A percentile compares a stretch with the other conserved stretches of the same genome.
phyloP scores from a whole-genome alignment of 1,140 invertebrate species.

The Sycobia sp. region DNA sequence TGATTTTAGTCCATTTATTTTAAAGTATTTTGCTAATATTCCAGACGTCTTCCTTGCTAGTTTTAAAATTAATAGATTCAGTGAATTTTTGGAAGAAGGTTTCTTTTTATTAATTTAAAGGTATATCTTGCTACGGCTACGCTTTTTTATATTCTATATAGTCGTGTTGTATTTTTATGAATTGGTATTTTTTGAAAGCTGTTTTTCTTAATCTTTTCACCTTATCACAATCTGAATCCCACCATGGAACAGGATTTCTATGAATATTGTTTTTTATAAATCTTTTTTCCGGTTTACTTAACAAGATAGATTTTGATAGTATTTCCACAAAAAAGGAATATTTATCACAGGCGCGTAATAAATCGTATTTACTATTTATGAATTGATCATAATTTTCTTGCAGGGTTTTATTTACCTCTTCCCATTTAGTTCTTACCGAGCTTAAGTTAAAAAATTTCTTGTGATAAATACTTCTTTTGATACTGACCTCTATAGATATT shows the following conservation, averaged over 20 bases:
- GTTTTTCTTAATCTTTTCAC: no score
- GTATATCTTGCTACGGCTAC: neutral
- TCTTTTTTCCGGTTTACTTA: neutral
- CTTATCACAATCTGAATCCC: no score
- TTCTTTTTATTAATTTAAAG: neutral
- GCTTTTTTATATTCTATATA: neutral
- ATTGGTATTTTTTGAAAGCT: neutral
- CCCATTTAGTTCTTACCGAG: no score
- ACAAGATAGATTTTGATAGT: no score
- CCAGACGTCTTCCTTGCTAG: neutral
- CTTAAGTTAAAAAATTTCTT: neutral
- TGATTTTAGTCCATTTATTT: conserved; percentile 14
- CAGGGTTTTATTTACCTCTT: no score
- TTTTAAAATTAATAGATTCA: no score
- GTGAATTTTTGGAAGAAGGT: neutral
- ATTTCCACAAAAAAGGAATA: no score
- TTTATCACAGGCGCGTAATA: no score
- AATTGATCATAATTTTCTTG: no score
- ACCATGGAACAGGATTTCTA: neutral
- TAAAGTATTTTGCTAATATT: neutral
- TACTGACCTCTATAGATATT: no score
- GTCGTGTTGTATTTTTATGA: neutral
- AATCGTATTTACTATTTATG: no score
- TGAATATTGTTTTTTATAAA: neutral
- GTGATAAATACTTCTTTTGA: no score